phyloP scores from a whole-genome alignment of 2,797 vertebrate genomes.

The Chelonia mydas region DNA sequence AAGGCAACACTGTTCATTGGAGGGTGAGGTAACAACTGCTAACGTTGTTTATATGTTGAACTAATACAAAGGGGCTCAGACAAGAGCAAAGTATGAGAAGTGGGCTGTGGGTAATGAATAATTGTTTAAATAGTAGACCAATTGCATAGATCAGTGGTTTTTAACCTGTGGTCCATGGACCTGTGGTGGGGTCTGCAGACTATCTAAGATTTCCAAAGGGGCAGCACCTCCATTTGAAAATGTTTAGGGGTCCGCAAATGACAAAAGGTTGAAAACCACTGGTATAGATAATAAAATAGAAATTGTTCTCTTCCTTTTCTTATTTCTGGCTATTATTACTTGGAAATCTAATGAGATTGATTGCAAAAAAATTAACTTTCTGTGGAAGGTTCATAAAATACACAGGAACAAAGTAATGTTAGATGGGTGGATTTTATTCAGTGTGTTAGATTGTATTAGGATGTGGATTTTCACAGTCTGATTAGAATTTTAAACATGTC shows the following conservation, averaged over 20 bases:
- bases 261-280: neutral
- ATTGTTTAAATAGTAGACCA: neutral
- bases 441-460: slow-evolving; percentile 45
- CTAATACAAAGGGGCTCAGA: neutral
- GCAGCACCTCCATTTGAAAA: neutral
- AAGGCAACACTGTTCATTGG: neutral
- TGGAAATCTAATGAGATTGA: slow-evolving; percentile 67
- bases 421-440: slow-evolving; percentile 66
- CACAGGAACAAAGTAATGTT: slow-evolving; percentile 70
- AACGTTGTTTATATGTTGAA: neutral
- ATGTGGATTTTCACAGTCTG: slow-evolving; percentile 51
- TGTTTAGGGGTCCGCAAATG: neutral
- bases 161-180: neutral
- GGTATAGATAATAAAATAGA: neutral
- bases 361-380: slow-evolving; percentile 76
- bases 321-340: slow-evolving; percentile 57
- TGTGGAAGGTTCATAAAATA: slow-evolving; percentile 70
- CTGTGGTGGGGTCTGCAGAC: no score
- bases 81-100: neutral
- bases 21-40: neutral
- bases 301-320: slow-evolving; percentile 41
- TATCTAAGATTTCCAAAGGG: neutral
- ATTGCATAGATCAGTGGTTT: neutral
- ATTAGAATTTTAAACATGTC: slow-evolving; percentile 79
- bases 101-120: neutral